Percentiles rank a stretch among this genome's conserved stretches.
Conservation (phyloP, 1,140 invertebrate genomes). For the Piezodorus guildinii region DNA sequence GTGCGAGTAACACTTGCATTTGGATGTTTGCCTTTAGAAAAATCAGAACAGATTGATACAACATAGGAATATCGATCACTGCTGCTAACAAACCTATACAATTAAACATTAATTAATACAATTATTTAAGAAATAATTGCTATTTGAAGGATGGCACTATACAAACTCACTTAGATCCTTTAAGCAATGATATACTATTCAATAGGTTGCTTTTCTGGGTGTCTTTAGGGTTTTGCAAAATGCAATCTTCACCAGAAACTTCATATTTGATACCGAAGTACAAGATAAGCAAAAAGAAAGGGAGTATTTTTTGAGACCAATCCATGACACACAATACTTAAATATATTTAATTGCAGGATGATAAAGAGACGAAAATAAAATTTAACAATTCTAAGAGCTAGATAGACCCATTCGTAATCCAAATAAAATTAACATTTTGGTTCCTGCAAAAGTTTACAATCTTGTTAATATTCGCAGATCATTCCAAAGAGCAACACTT, state of each 20-base stretch:
- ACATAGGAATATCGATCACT: not conserved
- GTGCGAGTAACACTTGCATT: conserved; percentile 7
- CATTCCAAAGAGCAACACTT: no score
- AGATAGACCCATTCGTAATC: no score
- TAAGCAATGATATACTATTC: not conserved
- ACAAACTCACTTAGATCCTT: not conserved
- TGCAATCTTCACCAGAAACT: not conserved
- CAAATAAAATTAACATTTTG: no score
- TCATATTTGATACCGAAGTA: no score
- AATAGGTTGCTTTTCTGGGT: not conserved
- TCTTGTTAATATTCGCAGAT: no score
- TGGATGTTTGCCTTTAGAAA: conserved; percentile 8
- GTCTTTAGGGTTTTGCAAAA: not conserved
- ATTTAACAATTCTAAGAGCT: no score
- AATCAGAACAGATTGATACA: conserved; percentile 2
- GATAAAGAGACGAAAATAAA: no score
- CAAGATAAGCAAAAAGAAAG: no score
- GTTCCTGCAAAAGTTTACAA: no score
- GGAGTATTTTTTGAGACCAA: no score
- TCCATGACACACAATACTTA: no score
- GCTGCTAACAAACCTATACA: not conserved
- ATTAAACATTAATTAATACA: not conserved
- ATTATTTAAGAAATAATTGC: not conserved
- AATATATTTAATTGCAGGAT: no score
- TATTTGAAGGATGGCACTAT: not conserved